Evolutionary conservation across 2,797 vertebrate genomes (phyloP), one percentile per base, ranked within the genome.

Genomic region (Heterohyrax brucei): DNA sequence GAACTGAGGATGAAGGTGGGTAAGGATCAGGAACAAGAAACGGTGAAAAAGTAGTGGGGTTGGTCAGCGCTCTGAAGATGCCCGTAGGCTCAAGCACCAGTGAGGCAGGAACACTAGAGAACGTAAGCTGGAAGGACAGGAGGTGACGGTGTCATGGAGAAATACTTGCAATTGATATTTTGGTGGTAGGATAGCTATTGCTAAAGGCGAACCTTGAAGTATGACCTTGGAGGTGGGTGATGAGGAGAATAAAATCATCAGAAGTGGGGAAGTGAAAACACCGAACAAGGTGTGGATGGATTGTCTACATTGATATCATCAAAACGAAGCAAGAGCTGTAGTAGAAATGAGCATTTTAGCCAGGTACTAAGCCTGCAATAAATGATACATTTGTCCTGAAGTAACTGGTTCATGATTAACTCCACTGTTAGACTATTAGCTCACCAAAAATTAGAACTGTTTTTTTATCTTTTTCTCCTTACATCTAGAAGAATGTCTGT

Each of bases 281-380:
- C 56, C 53, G 7, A 61, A n/a, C 2, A 70, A 7, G 13, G 3
- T 39, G 19, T 8, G 10, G 1, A 0, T 24, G 14, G 18, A 46
- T 28, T 53, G 21, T 76, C 81, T 56, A 73, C 70, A 46, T 7
- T 5, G 16, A 78, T 66, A 72, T 56, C 75, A 73, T 61, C 19
- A 87, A 82, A 79, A 24, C 21, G 56, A 76, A 19, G 28, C 56
- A 94, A 70, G 26, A 66, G 39, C 4, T 81, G 1, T 22, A 84
- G 56, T 7, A 44, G 14, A 80, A 19, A 87, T 16, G 16, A 84
- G 10, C 64, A 70, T 48, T 85, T 85, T 30, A 94, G 39, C 46
- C 85, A 61, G 26, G 13, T 64, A 39, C 62, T 22, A 87, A 86
- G 30, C 76, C 53, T 80, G 76, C 64, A 87, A 30, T 64, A 87